phyloP scores from a whole-genome alignment of 2,113 vertebrate genomes.

The Calyptomena viridis region DNA sequence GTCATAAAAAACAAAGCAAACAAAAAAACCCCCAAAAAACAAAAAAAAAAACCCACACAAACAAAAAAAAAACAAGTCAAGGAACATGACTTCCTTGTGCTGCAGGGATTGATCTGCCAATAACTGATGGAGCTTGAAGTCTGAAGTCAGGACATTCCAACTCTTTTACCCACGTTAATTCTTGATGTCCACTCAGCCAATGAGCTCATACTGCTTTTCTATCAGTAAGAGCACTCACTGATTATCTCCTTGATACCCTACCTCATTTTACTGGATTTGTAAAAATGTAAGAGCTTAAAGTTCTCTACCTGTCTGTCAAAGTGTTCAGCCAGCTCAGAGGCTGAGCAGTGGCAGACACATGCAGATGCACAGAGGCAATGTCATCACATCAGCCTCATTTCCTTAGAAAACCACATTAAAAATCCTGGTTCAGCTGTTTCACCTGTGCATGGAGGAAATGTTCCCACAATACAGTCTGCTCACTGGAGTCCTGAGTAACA shows the following conservation, averaged over 20 bases:
- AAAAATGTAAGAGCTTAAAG: neutral
- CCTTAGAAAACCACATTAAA: neutral
- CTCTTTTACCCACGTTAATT: neutral
- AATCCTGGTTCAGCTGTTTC: neutral
- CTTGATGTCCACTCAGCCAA: neutral
- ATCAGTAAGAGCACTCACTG: neutral
- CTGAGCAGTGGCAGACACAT: neutral
- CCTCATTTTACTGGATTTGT: neutral
- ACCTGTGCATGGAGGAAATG: neutral
- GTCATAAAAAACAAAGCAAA: neutral
- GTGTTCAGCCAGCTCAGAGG: neutral
- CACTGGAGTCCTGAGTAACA: neutral
- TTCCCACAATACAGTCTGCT: neutral
- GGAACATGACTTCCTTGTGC: too few relatives aligned
- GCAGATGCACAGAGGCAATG: neutral
- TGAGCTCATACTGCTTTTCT: neutral
- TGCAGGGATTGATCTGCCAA: too few relatives aligned
- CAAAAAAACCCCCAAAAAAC: neutral
- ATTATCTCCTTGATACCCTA: neutral
- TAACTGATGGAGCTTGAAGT: neutral
- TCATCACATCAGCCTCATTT: neutral
- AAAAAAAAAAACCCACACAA: too few relatives aligned
- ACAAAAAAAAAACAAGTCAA: neutral
- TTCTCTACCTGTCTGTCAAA: neutral
- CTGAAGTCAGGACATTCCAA: neutral